Evolutionary conservation across 2,113 vertebrate species (phyloP).

Genomic region (Antechinus flavipes): DNA sequence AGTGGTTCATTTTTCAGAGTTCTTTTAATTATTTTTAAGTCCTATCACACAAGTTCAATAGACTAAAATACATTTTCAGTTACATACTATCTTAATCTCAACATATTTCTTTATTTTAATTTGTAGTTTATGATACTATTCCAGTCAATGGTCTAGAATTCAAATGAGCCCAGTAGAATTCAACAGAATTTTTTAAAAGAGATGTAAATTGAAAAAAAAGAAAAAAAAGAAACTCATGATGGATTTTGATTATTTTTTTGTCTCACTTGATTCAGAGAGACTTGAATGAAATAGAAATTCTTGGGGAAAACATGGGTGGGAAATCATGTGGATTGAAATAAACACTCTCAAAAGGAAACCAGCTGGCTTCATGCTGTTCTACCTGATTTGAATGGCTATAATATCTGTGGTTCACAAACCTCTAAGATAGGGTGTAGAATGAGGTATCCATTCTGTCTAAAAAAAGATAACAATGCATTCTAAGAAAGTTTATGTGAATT

Average conservation of each 20-base stretch:
- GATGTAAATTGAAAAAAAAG: conserved; percentile 21
- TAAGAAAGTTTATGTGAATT: not conserved
- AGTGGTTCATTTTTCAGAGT: conserved; percentile 39
- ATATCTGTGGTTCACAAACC: conserved; percentile 39
- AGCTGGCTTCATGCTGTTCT: conserved; percentile 49
- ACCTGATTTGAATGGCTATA: conserved; percentile 45
- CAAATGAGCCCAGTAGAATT: not conserved
- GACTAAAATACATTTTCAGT: conserved; percentile 43
- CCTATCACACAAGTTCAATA: conserved; percentile 44
- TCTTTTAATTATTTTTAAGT: conserved; percentile 39
- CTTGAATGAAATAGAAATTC: conserved; percentile 68
- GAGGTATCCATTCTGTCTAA: not conserved
- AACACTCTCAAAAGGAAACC: conserved; percentile 62
- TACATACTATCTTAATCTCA: conserved; percentile 50
- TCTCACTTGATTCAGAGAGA: conserved; percentile 62
- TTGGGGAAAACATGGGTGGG: conserved; percentile 66
- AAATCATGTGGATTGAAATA: conserved; percentile 66
- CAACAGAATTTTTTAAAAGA: conserved; percentile 50
- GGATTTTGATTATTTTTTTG: conserved; percentile 73
- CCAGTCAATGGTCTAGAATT: conserved; percentile 23
- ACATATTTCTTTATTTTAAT: conserved; percentile 30
- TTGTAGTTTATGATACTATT: conserved; percentile 28
- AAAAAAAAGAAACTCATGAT: conserved; percentile 48
- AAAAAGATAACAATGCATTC: conserved; percentile 11
- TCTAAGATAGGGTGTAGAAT: not conserved